phyloP scores from a whole-genome alignment of 2,888 invertebrate genomes.

The Bembecia ichneumoniformis region DNA sequence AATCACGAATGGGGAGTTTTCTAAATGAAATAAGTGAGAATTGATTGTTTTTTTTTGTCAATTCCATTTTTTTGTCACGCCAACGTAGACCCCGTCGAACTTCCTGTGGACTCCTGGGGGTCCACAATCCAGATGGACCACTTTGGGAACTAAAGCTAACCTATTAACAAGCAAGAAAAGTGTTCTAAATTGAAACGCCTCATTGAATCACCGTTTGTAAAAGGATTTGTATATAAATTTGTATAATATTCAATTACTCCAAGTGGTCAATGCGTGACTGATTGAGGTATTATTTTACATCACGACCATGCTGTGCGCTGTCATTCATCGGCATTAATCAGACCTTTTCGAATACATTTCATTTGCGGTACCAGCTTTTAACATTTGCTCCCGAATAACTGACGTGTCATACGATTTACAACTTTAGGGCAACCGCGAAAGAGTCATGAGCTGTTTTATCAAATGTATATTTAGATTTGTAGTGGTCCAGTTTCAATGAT shows the following conservation, averaged over 20 bases:
- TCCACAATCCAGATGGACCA: too few species aligned
- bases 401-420: not conserved
- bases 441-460: not conserved
- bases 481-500: slow-evolving; percentile 14
- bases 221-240: not conserved
- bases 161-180: too few species aligned
- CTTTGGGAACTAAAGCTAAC: too few species aligned
- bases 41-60: too few species aligned
- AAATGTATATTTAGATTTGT: slow-evolving; percentile 2
- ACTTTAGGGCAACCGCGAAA: not conserved
- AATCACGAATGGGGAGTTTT: too few species aligned
- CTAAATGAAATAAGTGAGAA: too few species aligned
- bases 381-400: not conserved
- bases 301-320: slow-evolving; percentile 9
- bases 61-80: too few species aligned
- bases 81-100: too few species aligned
- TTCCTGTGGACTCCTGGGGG: too few species aligned
- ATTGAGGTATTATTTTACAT: slow-evolving; percentile 18
- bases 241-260: slow-evolving; percentile 20
- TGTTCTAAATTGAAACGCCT: too few species aligned
- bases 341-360: slow-evolving; percentile 10
- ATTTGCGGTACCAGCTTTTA: slow-evolving; percentile 2
- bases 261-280: slow-evolving; percentile 17
- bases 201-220: too few species aligned
- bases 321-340: slow-evolving; percentile 12